Conservation (phyloP, 2,113 vertebrate genomes). For the Oncorhynchus kisutch region DNA sequence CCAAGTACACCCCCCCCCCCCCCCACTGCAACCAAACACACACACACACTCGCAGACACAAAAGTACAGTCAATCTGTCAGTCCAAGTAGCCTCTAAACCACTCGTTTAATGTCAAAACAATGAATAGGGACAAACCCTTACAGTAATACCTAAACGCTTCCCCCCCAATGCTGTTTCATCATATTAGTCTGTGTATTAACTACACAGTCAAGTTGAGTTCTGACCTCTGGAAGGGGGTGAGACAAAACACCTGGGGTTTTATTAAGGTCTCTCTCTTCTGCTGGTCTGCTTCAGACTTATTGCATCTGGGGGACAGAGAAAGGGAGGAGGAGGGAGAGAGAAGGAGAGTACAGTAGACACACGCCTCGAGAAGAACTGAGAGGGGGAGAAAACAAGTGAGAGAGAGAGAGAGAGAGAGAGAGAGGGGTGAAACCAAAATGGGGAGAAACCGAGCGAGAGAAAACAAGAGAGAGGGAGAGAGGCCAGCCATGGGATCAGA, state of each 20-base stretch:
- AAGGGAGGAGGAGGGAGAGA: not conserved
- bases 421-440: not conserved
- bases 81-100: slow-evolving; percentile 48
- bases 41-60: slow-evolving; percentile 12
- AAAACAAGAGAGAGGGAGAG: slow-evolving; percentile 35
- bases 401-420: slow-evolving; percentile 28
- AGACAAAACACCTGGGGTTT: slow-evolving; percentile 25
- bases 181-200: not conserved
- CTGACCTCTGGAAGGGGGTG: not conserved
- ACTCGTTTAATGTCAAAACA: slow-evolving; percentile 54
- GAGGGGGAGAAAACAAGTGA: slow-evolving; percentile 9
- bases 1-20: slow-evolving; percentile 25
- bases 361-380: slow-evolving; percentile 12
- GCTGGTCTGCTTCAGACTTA: not conserved
- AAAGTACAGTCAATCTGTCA: slow-evolving; percentile 31
- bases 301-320: not conserved
- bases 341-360: not conserved
- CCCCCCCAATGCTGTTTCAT: not conserved
- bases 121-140: no score
- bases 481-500: slow-evolving; percentile 61
- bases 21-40: slow-evolving; percentile 1
- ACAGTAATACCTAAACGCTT: not conserved
- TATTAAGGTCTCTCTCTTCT: not conserved
- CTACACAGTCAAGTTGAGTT: slow-evolving; percentile 1
- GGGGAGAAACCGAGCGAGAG: not conserved